A percentile compares a stretch with the other conserved stretches of the same genome.
These are phyloP conservation scores for Drosophila rellima DNA, from an alignment of 2,888 invertebrate genomes.

Conservation along the genomic window DNA sequence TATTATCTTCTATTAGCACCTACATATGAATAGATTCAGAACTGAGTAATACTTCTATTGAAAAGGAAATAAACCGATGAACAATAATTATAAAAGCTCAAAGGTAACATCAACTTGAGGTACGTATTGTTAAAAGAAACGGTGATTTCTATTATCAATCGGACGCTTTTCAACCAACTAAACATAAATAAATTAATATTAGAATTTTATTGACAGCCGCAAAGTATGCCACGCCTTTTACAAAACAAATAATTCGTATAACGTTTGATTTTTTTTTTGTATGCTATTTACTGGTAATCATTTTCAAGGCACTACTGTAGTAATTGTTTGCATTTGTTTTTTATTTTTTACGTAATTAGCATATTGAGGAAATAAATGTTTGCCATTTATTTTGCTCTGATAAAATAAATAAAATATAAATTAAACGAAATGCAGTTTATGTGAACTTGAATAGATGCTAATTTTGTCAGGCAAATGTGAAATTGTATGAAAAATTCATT, in stretches of 20 bases:
- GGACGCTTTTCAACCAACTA: constrained; percentile 30
- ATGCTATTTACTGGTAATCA: not conserved
- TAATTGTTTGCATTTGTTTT: constrained; percentile 17
- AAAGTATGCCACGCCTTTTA: constrained; percentile 41
- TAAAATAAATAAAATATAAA: constrained; percentile 33
- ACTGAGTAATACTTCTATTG: not conserved
- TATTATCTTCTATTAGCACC: constrained; percentile 32
- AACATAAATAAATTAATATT: constrained; percentile 3
- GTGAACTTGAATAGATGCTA: constrained; percentile 65
- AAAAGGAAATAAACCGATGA: constrained; percentile 20
- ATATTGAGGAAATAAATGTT: constrained; percentile 59
- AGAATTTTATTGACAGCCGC: constrained; percentile 8
- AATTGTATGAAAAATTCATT: constrained; percentile 60
- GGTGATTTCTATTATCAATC: constrained; percentile 9
- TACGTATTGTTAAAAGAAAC: constrained; percentile 14
- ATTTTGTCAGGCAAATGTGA: constrained; percentile 52
- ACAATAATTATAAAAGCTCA: constrained; percentile 18
- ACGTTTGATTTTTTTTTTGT: not conserved
- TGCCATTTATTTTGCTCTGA: constrained; percentile 33
- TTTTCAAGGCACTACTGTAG: constrained; percentile 4
- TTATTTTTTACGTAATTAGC: constrained; percentile 30
- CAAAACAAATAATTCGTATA: not conserved
- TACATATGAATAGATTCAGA: constrained; percentile 9
- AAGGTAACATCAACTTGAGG: constrained; percentile 17
- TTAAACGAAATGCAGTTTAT: constrained; percentile 54